phyloP scores from a whole-genome alignment of 1,140 invertebrate species.

The Cyclina sinensis region DNA sequence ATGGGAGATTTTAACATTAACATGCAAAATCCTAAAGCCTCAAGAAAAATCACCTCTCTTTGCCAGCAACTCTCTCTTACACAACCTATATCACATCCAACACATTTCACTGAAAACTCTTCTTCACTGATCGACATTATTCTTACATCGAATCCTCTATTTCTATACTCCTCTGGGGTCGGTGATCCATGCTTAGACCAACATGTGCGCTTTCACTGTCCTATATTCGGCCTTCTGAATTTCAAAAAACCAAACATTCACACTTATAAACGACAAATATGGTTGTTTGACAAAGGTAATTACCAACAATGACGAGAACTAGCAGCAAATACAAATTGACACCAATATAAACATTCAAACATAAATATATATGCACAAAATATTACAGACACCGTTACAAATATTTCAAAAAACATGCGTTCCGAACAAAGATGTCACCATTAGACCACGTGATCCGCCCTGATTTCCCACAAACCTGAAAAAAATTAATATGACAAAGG shows the following conservation, averaged over 20 bases:
- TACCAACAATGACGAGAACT: background rate
- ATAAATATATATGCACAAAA: too few species aligned
- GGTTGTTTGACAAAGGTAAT: slow-evolving; percentile 9
- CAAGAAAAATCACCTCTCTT: background rate
- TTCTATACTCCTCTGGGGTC: too few species aligned
- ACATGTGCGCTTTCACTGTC: too few species aligned
- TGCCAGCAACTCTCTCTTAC: background rate
- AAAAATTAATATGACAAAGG: too few species aligned
- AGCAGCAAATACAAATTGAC: background rate
- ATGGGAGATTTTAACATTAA: slow-evolving; percentile 25
- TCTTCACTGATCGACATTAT: background rate
- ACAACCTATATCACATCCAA: background rate
- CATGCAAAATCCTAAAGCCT: background rate
- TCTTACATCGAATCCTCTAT: background rate
- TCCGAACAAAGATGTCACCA: too few species aligned
- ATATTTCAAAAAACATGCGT: background rate
- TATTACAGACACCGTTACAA: too few species aligned
- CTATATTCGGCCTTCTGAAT: too few species aligned
- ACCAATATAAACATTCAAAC: too few species aligned
- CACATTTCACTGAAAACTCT: background rate
- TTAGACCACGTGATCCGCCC: too few species aligned
- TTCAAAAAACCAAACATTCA: background rate
- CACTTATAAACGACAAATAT: slow-evolving; percentile 17
- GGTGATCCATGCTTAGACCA: background rate
- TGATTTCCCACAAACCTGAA: too few species aligned